These are phyloP conservation scores for Hylia prasina DNA, from an alignment of 2,113 vertebrate genomes.

Conservation along the genomic window DNA sequence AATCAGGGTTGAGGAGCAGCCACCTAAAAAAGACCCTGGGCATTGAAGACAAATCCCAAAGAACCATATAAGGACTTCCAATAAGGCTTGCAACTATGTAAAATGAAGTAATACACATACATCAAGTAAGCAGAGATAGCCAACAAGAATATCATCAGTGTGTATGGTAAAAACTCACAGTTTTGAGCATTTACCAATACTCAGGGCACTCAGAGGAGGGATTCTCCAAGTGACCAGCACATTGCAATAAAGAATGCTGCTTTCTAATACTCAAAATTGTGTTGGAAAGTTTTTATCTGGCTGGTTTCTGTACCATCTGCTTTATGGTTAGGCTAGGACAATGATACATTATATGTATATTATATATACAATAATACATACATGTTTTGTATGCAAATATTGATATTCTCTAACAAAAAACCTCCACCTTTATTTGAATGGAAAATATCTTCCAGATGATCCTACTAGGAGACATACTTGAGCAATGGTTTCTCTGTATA, in stretches of 20 bases:
- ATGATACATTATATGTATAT: not conserved
- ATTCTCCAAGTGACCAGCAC: not conserved
- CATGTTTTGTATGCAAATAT: accelerated
- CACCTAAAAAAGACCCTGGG: not conserved
- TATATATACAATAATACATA: too few relatives aligned
- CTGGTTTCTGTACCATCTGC: not conserved
- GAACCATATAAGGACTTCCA: not conserved
- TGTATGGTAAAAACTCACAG: not conserved
- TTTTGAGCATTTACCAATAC: not conserved
- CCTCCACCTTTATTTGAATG: not conserved
- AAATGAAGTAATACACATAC: not conserved
- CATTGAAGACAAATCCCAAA: not conserved
- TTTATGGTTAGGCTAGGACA: not conserved
- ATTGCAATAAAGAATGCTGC: not conserved
- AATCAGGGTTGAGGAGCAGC: not conserved
- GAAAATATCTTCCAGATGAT: not conserved
- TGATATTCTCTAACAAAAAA: not conserved
- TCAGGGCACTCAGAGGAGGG: not conserved
- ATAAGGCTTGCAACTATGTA: not conserved
- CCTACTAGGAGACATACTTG: not conserved
- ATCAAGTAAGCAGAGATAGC: not conserved
- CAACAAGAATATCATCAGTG: too few relatives aligned
- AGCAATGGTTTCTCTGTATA: not conserved
- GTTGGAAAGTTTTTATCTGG: not conserved
- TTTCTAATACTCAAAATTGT: not conserved